These are phyloP conservation scores for Tangara arthus DNA, from an alignment of 2,797 vertebrate genomes.

Conservation along the genomic window DNA sequence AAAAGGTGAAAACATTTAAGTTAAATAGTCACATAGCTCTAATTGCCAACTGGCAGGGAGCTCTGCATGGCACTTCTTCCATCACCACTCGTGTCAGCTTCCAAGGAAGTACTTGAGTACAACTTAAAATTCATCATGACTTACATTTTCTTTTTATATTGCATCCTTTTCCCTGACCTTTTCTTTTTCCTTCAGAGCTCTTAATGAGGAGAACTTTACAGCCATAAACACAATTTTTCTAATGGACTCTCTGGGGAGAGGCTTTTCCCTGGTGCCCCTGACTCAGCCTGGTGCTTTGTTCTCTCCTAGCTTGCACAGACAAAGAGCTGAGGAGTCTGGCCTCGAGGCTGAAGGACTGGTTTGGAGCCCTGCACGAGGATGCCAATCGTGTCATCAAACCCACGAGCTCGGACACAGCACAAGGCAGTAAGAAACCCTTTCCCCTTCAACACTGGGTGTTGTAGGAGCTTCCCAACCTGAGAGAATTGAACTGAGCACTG, in stretches of 20 bases:
- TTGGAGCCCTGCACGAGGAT: conserved; percentile 90
- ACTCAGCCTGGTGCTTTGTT: not conserved
- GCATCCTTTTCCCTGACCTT: not conserved
- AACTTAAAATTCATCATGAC: not conserved
- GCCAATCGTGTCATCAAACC: conserved; percentile 81
- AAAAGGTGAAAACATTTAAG: conserved; percentile 25
- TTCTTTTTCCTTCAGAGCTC: not conserved
- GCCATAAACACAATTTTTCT: not conserved
- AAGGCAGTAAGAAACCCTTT: conserved; percentile 76
- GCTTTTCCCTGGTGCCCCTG: not conserved
- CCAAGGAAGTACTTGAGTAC: not conserved
- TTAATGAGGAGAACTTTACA: not conserved
- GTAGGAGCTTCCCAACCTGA: not conserved
- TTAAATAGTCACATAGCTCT: not conserved
- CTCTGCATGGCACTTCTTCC: not conserved
- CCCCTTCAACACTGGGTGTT: accelerated
- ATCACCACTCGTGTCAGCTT: not conserved
- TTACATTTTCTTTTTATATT: not conserved
- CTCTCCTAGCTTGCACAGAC: conserved; percentile 80
- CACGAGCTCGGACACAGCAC: conserved; percentile 70
- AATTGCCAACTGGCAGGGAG: not conserved
- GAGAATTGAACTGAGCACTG: not conserved
- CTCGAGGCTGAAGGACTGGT: conserved; percentile 94
- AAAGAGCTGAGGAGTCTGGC: conserved; percentile 85
- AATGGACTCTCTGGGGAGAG: not conserved